phyloP scores from a whole-genome alignment of 2,797 vertebrate species.

The Cossypha heuglini region DNA sequence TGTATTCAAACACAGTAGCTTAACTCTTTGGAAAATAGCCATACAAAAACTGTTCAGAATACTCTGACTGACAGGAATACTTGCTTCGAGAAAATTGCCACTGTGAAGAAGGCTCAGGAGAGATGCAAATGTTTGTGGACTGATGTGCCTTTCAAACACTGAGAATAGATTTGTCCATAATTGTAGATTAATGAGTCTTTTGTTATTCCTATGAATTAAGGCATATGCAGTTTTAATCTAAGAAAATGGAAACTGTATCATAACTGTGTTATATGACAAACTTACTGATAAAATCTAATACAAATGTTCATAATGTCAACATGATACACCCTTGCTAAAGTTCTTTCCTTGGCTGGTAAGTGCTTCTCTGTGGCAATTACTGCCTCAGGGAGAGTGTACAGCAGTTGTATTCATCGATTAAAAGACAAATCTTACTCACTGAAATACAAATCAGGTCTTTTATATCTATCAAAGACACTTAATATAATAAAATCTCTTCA shows the following conservation, averaged over 20 bases:
- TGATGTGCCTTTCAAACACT: background rate
- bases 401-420: constrained; percentile 63
- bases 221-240: background rate
- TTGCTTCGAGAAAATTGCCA: constrained; percentile 40
- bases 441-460: constrained; percentile 61
- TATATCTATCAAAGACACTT: constrained; percentile 44
- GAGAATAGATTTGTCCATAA: background rate
- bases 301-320: background rate
- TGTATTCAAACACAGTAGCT: constrained; percentile 34
- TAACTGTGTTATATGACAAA: background rate
- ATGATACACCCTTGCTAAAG: background rate
- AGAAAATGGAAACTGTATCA: background rate
- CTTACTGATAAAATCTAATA: constrained; percentile 30
- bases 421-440: constrained; percentile 51
- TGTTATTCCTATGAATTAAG: background rate
- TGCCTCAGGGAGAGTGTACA: constrained; percentile 32
- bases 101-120: background rate
- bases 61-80: background rate
- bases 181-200: background rate
- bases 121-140: background rate
- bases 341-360: background rate
- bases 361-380: constrained; percentile 33
- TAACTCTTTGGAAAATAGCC: constrained; percentile 9
- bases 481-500: constrained; percentile 53
- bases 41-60: constrained; percentile 28